phyloP scores from a whole-genome alignment of 1,140 invertebrate species.

The Drosophila navojoa region DNA sequence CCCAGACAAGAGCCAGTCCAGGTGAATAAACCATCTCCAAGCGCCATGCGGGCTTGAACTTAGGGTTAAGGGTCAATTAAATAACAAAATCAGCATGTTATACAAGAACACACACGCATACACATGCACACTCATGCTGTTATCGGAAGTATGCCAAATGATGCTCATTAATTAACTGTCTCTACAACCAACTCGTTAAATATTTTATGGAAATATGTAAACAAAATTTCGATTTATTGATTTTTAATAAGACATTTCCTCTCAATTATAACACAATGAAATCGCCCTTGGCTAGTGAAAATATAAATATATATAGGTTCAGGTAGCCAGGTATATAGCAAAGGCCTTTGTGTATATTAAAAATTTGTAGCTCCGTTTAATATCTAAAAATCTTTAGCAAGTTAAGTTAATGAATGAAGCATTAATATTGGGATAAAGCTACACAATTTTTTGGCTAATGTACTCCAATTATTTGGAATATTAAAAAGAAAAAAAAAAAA shows the following conservation, averaged over 20 bases:
- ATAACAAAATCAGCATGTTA: conserved; percentile 18
- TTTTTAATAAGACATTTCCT: conserved; percentile 51
- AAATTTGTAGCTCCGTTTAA: too few species aligned
- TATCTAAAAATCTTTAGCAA: neutral
- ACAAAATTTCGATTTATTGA: conserved; percentile 34
- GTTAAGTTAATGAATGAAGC: too few species aligned
- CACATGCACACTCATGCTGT: neutral
- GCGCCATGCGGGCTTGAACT: conserved; percentile 52
- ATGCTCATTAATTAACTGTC: conserved; percentile 30
- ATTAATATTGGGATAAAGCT: too few species aligned
- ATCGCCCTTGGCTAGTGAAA: neutral
- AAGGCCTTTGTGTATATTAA: neutral
- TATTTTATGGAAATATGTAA: conserved; percentile 2
- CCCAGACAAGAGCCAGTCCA: neutral
- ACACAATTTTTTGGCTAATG: too few species aligned
- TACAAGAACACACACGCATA: neutral
- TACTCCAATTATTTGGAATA: too few species aligned
- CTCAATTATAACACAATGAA: conserved; percentile 21
- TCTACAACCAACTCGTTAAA: neutral
- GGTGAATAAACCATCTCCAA: conserved; percentile 34
- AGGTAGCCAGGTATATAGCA: neutral
- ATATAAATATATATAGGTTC: too few species aligned
- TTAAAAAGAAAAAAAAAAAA: too few species aligned
- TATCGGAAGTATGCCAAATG: conserved; percentile 46
- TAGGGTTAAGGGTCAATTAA: conserved; percentile 38